These are phyloP conservation scores for Brassicogethes aeneus DNA, from an alignment of 2,888 invertebrate species.

Conservation along the genomic window DNA sequence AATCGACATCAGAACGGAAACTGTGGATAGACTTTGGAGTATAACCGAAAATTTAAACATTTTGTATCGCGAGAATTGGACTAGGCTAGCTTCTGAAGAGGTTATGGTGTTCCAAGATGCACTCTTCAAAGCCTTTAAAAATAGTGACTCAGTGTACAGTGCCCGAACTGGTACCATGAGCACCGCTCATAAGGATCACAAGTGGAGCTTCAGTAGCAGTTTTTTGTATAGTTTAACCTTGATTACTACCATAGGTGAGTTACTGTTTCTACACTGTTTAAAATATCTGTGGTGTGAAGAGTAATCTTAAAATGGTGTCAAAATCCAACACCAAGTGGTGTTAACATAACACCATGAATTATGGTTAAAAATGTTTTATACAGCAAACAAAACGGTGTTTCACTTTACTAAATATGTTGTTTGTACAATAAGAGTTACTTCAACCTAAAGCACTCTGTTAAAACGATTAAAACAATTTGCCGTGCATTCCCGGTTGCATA, in stretches of 20 bases:
- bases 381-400: no score
- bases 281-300: no score
- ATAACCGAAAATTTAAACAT: constrained; percentile 84
- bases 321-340: no score
- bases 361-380: no score
- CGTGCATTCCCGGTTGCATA: no score
- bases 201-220: constrained; percentile 88
- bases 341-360: no score
- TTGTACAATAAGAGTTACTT: no score
- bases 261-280: neutral
- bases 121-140: constrained; percentile 41
- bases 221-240: constrained; percentile 88
- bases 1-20: constrained; percentile 55
- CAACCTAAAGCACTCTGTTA: no score
- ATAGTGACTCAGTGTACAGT: constrained; percentile 27
- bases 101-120: constrained; percentile 75
- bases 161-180: constrained; percentile 39
- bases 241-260: constrained; percentile 89
- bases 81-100: constrained; percentile 75
- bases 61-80: constrained; percentile 88
- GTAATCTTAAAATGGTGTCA: no score
- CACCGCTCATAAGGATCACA: constrained; percentile 44
- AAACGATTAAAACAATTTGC: no score
- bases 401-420: no score
- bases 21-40: constrained; percentile 76